Conservation (phyloP, 2,888 invertebrate genomes). For the Ellobium chinense region DNA sequence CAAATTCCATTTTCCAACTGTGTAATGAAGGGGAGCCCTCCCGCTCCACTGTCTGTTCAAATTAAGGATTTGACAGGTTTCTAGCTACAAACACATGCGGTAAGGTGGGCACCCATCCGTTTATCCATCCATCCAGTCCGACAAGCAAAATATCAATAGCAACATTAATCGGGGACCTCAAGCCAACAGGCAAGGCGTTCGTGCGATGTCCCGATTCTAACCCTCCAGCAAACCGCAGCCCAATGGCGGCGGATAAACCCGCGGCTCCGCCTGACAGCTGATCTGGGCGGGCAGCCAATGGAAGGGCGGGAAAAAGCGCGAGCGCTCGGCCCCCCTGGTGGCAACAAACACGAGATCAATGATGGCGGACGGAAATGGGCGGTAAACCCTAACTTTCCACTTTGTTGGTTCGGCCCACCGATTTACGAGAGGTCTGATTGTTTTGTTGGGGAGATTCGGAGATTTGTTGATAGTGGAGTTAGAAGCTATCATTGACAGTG, state of each 20-base stretch:
- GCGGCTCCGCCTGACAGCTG: constrained; percentile 27
- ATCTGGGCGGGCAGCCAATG: constrained; percentile 30
- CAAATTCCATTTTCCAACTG: constrained; percentile 36
- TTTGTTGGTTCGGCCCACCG: constrained; percentile 32
- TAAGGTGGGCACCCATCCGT: constrained; percentile 27
- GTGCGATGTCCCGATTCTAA: not conserved
- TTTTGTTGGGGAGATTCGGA: constrained; percentile 33
- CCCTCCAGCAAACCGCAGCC: constrained; percentile 13
- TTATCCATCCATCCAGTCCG: constrained; percentile 20
- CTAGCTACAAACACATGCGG: constrained; percentile 30
- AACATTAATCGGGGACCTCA: constrained; percentile 31
- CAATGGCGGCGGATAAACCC: constrained; percentile 29
- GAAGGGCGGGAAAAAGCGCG: not conserved
- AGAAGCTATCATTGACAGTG: constrained; percentile 43
- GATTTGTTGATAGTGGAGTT: constrained; percentile 41
- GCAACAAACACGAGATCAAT: constrained; percentile 34
- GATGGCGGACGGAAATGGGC: constrained; percentile 34
- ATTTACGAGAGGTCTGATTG: constrained; percentile 35
- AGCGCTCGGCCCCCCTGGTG: constrained; percentile 24
- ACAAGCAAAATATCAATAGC: constrained; percentile 30
- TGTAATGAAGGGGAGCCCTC: constrained; percentile 23
- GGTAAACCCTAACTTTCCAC: constrained; percentile 20
- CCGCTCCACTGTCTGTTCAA: not conserved
- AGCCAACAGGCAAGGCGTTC: constrained; percentile 4
- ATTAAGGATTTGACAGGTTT: constrained; percentile 31